Percentiles rank a stretch among this genome's conserved stretches.
Evolutionary conservation across 2,113 vertebrate species (phyloP).

Genomic region (Ahaetulla prasina): DNA sequence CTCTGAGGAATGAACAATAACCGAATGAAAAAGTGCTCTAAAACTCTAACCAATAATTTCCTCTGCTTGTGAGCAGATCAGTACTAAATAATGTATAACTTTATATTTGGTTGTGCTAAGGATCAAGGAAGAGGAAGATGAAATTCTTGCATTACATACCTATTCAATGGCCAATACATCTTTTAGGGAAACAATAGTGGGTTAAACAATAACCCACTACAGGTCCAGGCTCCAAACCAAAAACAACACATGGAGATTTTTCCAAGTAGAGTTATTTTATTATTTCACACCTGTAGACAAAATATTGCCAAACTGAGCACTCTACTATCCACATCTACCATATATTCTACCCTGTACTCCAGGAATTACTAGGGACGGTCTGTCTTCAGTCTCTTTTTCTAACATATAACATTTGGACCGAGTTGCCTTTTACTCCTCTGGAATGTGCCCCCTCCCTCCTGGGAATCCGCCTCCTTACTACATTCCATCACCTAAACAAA

Average conservation of each 20-base stretch:
- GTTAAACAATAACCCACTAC: not conserved
- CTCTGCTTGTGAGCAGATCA: not conserved
- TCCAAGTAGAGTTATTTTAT: not conserved
- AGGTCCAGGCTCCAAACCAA: not conserved
- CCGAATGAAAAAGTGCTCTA: not conserved
- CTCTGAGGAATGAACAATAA: not conserved
- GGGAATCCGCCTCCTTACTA: not conserved
- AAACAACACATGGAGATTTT: not conserved
- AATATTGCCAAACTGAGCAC: not conserved
- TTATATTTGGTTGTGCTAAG: not conserved
- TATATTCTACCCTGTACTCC: not conserved
- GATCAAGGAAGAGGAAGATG: not conserved
- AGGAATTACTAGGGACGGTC: not conserved
- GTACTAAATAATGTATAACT: not conserved
- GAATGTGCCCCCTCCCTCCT: not conserved
- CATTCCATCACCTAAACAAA: not conserved
- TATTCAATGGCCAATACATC: not conserved
- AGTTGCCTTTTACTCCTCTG: not conserved
- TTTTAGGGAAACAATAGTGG: not conserved
- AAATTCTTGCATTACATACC: not conserved
- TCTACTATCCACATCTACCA: not conserved
- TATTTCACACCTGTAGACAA: not conserved
- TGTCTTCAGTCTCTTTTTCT: not conserved
- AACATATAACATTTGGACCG: not conserved
- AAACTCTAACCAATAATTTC: not conserved